Evolutionary conservation across 2,888 invertebrate species (phyloP), one percentile per base, ranked within the genome.

Genomic region (Tenthredo amoena): DNA sequence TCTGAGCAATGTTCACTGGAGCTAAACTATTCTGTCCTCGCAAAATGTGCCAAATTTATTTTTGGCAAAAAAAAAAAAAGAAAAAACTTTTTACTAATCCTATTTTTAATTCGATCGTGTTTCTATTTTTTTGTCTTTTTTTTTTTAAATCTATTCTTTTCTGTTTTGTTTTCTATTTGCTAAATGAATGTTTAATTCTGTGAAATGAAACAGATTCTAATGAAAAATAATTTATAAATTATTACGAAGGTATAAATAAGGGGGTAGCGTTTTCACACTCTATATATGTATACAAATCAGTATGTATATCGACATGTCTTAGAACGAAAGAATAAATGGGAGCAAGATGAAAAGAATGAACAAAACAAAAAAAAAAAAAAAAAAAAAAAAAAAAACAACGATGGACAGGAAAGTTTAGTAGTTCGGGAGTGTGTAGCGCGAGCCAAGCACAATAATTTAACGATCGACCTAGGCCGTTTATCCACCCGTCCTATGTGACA

Each of bases 21-120:
- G 79, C 86, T 87, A 87, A 87, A 88, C 86, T 87, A 81, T 85
- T 89, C 86, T 88, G 87, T 88, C 86, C 87, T 87, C 86, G 88
- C 84, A 34, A 26, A 87, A 87, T 87, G 87, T 88, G 87, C 87
- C 87, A 87, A 88, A 88, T 62, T 65, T 77, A 37, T 79, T 26
- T 50, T 83, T 83, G 83, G 83, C 83, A 68, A 50, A 83, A 74
- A 84, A 86, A 68, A 68, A 87, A 83, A 84, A 86, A 68, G 58
- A 87, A 83, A 50, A 77, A 76, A 55, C 26, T 72, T 55, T 21
- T 55, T 62, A 81, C 26, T 65, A 81, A 26, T 81, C 68, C 34
- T 68, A 68, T 40, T 62, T 26, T 65, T 81, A 81, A 55, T 77
- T 62, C 62, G 50, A 15, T 43, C 76, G 76, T 31, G 50, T 15